Conservation (phyloP, 2,797 vertebrate genomes). For the Danio kyathit region DNA sequence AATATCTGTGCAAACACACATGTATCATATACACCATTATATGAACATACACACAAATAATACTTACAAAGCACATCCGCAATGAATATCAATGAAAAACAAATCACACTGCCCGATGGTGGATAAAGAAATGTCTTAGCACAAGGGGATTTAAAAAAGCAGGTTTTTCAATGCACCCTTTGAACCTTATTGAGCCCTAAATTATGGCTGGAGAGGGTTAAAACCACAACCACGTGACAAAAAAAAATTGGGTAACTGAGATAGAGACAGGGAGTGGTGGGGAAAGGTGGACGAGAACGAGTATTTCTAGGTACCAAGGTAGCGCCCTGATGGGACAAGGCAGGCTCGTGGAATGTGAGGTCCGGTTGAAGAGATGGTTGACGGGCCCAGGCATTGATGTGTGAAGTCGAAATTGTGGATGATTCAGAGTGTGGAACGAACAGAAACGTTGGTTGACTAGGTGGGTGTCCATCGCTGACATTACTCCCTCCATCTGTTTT, state of each 20-base stretch:
- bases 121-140: slow-evolving; percentile 19
- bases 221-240: slow-evolving; percentile 72
- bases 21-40: slow-evolving; percentile 77
- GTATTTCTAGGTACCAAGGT: slow-evolving; percentile 79
- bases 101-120: slow-evolving; percentile 58
- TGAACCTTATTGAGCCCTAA: slow-evolving; percentile 49
- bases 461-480: slow-evolving; percentile 79
- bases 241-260: slow-evolving; percentile 61
- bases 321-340: slow-evolving; percentile 77
- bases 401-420: slow-evolving; percentile 80
- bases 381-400: slow-evolving; percentile 84
- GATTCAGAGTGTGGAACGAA: slow-evolving; percentile 78
- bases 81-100: slow-evolving; percentile 41
- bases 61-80: slow-evolving; percentile 64
- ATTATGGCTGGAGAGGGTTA: slow-evolving; percentile 72
- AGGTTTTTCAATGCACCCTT: slow-evolving; percentile 63
- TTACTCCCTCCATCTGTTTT: slow-evolving; percentile 55
- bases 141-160: slow-evolving; percentile 68
- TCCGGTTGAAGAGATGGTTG: slow-evolving; percentile 75
- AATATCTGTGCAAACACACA: slow-evolving; percentile 78
- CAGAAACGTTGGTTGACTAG: slow-evolving; percentile 82
- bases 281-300: slow-evolving; percentile 58
- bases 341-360: slow-evolving; percentile 78
- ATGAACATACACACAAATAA: slow-evolving; percentile 83
- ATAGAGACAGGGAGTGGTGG: slow-evolving; percentile 59